phyloP scores from a whole-genome alignment of 2,888 invertebrate species.

The Diarsia dahlii region DNA sequence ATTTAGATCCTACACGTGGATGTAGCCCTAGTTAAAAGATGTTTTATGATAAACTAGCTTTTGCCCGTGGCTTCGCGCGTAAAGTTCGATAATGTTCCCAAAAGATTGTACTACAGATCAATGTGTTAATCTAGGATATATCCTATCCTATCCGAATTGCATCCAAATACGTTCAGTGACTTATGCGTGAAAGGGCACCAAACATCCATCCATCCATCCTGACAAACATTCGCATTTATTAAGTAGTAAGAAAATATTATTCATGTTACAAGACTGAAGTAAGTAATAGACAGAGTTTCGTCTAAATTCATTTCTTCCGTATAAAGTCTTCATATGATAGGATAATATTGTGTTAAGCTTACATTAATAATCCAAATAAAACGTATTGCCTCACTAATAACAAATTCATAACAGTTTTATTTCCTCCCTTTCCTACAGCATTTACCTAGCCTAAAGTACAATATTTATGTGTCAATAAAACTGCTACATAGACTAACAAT shows the following conservation, averaged over 20 bases:
- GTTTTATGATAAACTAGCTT: not conserved
- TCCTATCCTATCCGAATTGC: not conserved
- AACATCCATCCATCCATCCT: not conserved
- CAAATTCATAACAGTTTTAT: not conserved
- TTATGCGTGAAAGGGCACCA: not conserved
- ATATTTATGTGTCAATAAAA: slow-evolving; percentile 8
- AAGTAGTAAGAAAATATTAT: not conserved
- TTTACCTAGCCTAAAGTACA: not conserved
- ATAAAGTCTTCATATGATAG: not conserved
- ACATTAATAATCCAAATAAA: not conserved
- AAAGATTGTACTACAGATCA: not conserved
- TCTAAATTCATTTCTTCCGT: not conserved
- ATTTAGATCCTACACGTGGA: not conserved
- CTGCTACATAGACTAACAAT: not conserved
- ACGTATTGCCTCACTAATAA: not conserved
- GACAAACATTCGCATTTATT: not conserved
- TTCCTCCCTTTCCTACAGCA: no score
- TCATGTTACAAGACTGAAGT: not conserved
- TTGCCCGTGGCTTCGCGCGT: not conserved
- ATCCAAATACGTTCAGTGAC: not conserved
- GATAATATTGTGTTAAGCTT: not conserved
- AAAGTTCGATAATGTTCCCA: not conserved
- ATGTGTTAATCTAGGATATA: not conserved
- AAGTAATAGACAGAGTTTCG: not conserved
- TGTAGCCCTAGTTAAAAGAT: not conserved